These are phyloP conservation scores for Synanthedon formicaeformis DNA, from an alignment of 2,888 invertebrate species.

Conservation along the genomic window DNA sequence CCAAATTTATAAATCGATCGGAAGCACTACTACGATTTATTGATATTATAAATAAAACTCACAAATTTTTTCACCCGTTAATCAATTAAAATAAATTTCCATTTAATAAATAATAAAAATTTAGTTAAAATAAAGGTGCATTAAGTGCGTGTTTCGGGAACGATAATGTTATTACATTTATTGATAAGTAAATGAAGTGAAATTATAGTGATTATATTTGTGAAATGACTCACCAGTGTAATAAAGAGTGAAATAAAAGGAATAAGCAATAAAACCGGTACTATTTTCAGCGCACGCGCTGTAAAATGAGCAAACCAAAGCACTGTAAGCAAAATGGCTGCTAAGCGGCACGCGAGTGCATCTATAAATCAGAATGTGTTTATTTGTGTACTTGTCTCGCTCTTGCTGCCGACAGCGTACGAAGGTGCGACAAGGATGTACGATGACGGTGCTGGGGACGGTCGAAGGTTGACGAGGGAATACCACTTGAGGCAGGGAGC, in stretches of 20 bases:
- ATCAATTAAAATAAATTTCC: no score
- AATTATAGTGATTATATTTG: background rate
- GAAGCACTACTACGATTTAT: background rate
- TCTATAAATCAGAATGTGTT: constrained; percentile 60
- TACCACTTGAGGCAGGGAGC: constrained; percentile 76
- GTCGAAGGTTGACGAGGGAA: constrained; percentile 66
- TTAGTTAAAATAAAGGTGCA: background rate
- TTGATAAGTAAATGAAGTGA: background rate
- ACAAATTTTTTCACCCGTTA: no score
- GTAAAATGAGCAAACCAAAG: constrained; percentile 11
- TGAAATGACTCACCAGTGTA: background rate
- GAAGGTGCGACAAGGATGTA: constrained; percentile 45
- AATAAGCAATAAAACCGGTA: constrained; percentile 28
- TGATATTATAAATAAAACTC: background rate
- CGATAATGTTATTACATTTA: background rate
- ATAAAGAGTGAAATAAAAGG: background rate
- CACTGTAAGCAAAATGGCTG: constrained; percentile 60
- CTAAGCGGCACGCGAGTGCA: constrained; percentile 54
- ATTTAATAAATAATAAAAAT: no score
- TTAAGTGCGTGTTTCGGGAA: background rate
- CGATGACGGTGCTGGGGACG: constrained; percentile 42
- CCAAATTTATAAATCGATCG: background rate
- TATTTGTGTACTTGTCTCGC: constrained; percentile 62
- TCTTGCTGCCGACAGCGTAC: constrained; percentile 53
- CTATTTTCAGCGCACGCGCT: constrained; percentile 3